Evolutionary conservation across 2,888 invertebrate species (phyloP), one percentile per base, ranked within the genome.

Genomic region (Clanis bilineata): DNA sequence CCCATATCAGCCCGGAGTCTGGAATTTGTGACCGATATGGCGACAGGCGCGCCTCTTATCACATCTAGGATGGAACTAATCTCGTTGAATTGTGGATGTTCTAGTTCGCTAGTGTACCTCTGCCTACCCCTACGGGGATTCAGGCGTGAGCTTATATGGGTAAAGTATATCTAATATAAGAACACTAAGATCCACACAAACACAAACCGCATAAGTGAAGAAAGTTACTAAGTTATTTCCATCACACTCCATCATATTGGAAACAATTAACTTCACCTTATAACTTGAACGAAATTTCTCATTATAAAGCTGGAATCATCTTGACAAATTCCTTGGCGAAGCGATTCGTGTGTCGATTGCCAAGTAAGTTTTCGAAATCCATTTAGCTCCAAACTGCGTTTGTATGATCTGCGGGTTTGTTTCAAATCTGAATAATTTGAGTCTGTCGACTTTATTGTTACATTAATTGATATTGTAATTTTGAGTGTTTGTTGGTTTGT

Each of bases 341-440:
- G 10, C 28, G 4, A 32, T 18, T 51, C 15, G 32, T 21, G 32
- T 18, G 51, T 28, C 51, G 32, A 51, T 51, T 51, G 51, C 51
- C 51, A 51, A 51, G 28, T 9, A 47, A 47, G 51, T 51, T 51
- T 51, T 7, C 41, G 10, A 28, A 51, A 51, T 51, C 28, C n/a
- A 32, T 32, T 10, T 4, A 47, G 28, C 47, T n/a, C 1, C 0
- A n/a, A 15, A 28, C 18, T 32, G 10, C 32, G 32, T 32, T 32
- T 32, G 51, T 32, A 3, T 51, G 28, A 28, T 51, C 47, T 28
- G 28, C 51, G 32, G 10, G 10, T 51, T 32, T 51, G 7, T 18
- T 18, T 32, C 1, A 18, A 25, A 28, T 2, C 12, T 36, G 12
- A 36, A 3, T 12, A 12, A 10, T 36, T 36, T 9, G 36, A 3